Conservation (phyloP, 2,888 invertebrate species). For the Sinelater perroti region DNA sequence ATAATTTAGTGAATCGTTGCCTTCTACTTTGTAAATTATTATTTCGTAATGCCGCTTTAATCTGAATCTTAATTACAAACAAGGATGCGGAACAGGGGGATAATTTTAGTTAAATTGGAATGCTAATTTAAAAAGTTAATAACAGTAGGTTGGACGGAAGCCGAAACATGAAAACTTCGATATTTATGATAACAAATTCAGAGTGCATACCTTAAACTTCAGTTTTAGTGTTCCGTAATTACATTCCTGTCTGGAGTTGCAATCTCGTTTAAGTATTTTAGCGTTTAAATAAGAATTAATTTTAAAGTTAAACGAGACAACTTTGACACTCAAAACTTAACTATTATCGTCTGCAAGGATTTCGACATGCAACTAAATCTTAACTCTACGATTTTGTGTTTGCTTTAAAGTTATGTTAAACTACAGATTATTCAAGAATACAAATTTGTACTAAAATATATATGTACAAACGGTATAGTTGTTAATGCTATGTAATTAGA, state of each 20-base stretch:
- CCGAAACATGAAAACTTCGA: not conserved
- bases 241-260: constrained; percentile 1
- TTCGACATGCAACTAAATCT: not conserved
- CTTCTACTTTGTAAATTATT: too few species aligned
- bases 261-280: constrained; percentile 7
- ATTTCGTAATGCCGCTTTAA: too few species aligned
- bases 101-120: too few species aligned
- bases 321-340: constrained; percentile 8
- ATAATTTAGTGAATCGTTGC: too few species aligned
- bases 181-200: constrained; percentile 7
- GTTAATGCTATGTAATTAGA: too few species aligned
- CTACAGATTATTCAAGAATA: too few species aligned
- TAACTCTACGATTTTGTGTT: constrained; percentile 3
- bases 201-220: constrained; percentile 3
- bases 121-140: too few species aligned
- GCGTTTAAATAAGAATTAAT: constrained; percentile 10
- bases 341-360: constrained; percentile 1
- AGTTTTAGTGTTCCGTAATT: constrained; percentile 5
- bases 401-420: constrained; percentile 1
- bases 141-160: too few species aligned
- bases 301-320: constrained; percentile 12
- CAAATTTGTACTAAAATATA: too few species aligned
- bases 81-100: too few species aligned
- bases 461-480: too few species aligned
- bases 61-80: too few species aligned